Percentiles rank a stretch among this genome's conserved stretches.
These are phyloP conservation scores for Odontamblyopus rebecca DNA, from an alignment of 2,797 vertebrate genomes.

Conservation along the genomic window DNA sequence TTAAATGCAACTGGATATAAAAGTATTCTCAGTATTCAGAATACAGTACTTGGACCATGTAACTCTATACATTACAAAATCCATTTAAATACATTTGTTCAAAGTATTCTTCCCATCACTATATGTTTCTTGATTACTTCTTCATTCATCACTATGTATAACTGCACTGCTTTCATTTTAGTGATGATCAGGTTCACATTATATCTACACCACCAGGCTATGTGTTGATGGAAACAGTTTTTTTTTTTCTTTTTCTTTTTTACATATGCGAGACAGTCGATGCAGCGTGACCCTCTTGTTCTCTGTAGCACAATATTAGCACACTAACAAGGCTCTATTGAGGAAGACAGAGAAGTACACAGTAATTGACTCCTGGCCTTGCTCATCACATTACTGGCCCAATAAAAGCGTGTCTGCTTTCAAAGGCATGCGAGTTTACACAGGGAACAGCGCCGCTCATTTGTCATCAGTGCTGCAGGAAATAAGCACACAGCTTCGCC, in stretches of 20 bases:
- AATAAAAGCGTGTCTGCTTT: slow-evolving; percentile 63
- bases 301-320: slow-evolving; percentile 64
- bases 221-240: slow-evolving; percentile 38
- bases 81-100: no score
- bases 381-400: slow-evolving; percentile 61
- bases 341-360: slow-evolving; percentile 65
- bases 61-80: no score
- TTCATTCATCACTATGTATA: not conserved
- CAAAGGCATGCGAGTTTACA: slow-evolving; percentile 48
- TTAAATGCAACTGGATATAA: no score
- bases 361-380: slow-evolving; percentile 75
- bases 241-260: slow-evolving; percentile 35
- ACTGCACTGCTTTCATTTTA: not conserved
- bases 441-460: slow-evolving; percentile 56
- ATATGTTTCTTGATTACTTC: no score
- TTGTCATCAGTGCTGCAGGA: slow-evolving; percentile 58
- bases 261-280: slow-evolving; percentile 42
- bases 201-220: not conserved
- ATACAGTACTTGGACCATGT: no score
- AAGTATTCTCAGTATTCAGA: no score
- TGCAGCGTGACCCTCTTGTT: slow-evolving; percentile 47
- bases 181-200: not conserved
- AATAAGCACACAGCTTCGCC: slow-evolving; percentile 38
- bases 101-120: no score
- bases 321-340: slow-evolving; percentile 70